These are phyloP conservation scores for Trinorchestia longiramus DNA, from an alignment of 1,140 invertebrate genomes.

Conservation along the genomic window DNA sequence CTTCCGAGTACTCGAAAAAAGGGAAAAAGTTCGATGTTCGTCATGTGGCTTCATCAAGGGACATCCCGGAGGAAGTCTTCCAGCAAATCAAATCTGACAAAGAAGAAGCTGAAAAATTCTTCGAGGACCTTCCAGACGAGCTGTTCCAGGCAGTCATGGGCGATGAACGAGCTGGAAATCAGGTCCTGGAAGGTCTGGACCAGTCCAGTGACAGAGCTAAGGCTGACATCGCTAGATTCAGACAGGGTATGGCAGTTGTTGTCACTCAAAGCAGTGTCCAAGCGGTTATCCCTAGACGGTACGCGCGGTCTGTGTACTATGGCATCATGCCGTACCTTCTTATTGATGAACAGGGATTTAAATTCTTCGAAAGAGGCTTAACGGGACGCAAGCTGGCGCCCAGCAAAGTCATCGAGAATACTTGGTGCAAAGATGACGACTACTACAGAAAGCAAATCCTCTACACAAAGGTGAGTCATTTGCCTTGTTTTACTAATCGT, in stretches of 20 bases:
- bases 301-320: conserved; percentile 79
- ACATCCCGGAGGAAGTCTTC: conserved; percentile 65
- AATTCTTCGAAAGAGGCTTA: conserved; percentile 76
- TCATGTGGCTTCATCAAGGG: conserved; percentile 64
- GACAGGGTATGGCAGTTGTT: conserved; percentile 70
- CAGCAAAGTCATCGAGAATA: conserved; percentile 64
- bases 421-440: conserved; percentile 63
- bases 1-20: conserved; percentile 54
- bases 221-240: conserved; percentile 63
- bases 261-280: conserved; percentile 83
- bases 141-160: conserved; percentile 73
- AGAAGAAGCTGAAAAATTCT: conserved; percentile 64
- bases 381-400: conserved; percentile 72
- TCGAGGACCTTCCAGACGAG: conserved; percentile 63
- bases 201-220: conserved; percentile 71
- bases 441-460: conserved; percentile 59
- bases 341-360: conserved; percentile 81
- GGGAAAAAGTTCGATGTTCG: conserved; percentile 61
- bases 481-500: neutral
- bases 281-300: conserved; percentile 82
- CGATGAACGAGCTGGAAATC: conserved; percentile 73
- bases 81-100: conserved; percentile 64
- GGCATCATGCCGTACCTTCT: conserved; percentile 82
- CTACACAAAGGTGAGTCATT: conserved; percentile 46
- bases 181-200: conserved; percentile 72